phyloP scores from a whole-genome alignment of 1,140 invertebrate species.

The Rhagoletis pomonella region DNA sequence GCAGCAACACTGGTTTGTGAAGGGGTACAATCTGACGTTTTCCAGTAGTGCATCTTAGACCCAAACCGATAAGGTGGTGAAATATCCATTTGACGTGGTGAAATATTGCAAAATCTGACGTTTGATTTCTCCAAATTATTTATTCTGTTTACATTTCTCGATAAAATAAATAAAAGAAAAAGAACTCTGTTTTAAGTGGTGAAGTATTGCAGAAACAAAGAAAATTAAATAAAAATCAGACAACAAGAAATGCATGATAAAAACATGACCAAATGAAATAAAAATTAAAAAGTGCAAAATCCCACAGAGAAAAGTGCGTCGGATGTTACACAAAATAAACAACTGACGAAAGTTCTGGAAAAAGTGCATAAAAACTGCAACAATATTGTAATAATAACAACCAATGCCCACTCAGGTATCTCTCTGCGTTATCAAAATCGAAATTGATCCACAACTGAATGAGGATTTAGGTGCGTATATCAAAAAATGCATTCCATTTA shows the following conservation, averaged over 20 bases:
- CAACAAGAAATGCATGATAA: not conserved
- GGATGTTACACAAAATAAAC: too few relatives aligned
- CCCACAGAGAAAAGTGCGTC: not conserved
- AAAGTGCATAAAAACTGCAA: not conserved
- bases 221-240: not conserved
- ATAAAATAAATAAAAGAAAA: not conserved
- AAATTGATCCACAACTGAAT: conserved; percentile 67
- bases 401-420: conserved; percentile 66
- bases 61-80: not conserved
- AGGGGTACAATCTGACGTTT: not conserved
- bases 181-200: too few relatives aligned
- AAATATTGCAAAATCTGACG: not conserved
- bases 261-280: not conserved
- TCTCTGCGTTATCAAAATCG: conserved; percentile 72
- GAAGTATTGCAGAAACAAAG: not conserved
- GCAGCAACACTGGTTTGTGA: not conserved
- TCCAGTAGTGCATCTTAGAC: not conserved
- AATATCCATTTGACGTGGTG: not conserved
- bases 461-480: conserved; percentile 56
- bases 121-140: too few relatives aligned
- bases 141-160: not conserved
- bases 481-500: not conserved
- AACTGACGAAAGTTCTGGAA: not conserved
- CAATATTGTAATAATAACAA: conserved; percentile 13
- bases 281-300: too few relatives aligned